Conservation (phyloP, 23 tunicate genomes). For the Halocynthia aurantium region DNA sequence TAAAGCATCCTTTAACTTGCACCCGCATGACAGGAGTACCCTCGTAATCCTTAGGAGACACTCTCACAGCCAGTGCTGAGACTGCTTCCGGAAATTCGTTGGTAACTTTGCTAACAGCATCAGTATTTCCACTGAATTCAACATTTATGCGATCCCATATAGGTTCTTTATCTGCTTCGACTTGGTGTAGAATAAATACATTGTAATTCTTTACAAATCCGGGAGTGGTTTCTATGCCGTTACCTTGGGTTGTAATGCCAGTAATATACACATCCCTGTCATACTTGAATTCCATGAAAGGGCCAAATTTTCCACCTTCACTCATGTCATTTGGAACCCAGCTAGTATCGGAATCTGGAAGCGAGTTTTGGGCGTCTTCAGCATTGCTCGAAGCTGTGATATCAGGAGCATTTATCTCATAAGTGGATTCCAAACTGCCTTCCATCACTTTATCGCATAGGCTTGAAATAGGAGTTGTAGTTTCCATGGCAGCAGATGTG, state of each 20-base stretch:
- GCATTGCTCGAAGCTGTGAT: slow-evolving; percentile 29
- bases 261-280: slow-evolving; percentile 41
- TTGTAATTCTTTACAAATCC: not conserved
- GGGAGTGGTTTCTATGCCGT: not conserved
- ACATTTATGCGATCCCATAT: not conserved
- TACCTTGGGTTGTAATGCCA: slow-evolving; percentile 62
- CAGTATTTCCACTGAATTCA: slow-evolving; percentile 6
- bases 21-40: not conserved
- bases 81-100: slow-evolving; percentile 17
- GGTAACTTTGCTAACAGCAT: slow-evolving; percentile 14
- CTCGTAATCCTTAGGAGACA: not conserved
- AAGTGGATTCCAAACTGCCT: not conserved
- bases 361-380: slow-evolving; percentile 1
- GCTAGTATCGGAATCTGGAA: not conserved
- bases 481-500: not conserved
- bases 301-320: not conserved
- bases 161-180: not conserved
- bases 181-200: not conserved
- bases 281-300: slow-evolving; percentile 47
- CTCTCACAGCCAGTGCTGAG: not conserved
- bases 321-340: slow-evolving; percentile 9
- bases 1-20: slow-evolving; percentile 13
- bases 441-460: slow-evolving; percentile 13
- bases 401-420: not conserved
- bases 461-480: slow-evolving; percentile 6